Evolutionary conservation across 2,113 vertebrate genomes (phyloP).

Genomic region (Pantherophis guttatus): DNA sequence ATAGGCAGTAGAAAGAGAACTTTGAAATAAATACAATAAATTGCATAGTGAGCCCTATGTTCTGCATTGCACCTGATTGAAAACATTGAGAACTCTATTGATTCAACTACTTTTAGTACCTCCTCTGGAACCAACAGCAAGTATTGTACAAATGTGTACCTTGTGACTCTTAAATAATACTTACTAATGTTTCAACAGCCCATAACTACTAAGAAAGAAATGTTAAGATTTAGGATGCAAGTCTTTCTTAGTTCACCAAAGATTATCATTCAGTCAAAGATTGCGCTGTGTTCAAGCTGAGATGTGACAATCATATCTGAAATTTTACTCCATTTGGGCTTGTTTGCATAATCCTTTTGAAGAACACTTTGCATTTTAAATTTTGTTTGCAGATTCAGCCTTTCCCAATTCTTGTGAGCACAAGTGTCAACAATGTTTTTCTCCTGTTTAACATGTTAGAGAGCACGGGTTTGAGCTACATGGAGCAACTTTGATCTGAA

Average conservation of each 20-base stretch:
- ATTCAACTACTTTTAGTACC: constrained; percentile 18
- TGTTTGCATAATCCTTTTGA: neutral
- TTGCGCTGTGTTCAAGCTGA: rapidly evolving
- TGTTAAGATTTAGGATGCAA: constrained; percentile 25
- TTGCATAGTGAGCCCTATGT: neutral
- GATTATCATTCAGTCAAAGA: constrained; percentile 17
- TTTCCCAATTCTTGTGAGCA: neutral
- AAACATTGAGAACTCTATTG: constrained; percentile 22
- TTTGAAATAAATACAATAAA: neutral
- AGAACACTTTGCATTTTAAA: neutral
- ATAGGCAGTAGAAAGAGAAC: neutral
- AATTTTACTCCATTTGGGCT: neutral
- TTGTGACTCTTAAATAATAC: constrained; percentile 39
- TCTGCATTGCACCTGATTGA: neutral
- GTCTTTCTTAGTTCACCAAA: constrained; percentile 15
- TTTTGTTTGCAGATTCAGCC: neutral
- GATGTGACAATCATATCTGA: neutral
- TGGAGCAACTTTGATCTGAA: neutral
- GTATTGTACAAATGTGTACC: constrained; percentile 19
- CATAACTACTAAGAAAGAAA: constrained; percentile 33
- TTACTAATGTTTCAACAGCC: constrained; percentile 33
- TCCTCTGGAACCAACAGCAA: constrained; percentile 28
- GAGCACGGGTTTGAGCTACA: neutral
- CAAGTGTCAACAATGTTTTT: neutral
- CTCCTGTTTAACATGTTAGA: neutral